These are phyloP conservation scores for Addax nasomaculatus DNA, from an alignment of 2,113 vertebrate genomes.

Conservation along the genomic window DNA sequence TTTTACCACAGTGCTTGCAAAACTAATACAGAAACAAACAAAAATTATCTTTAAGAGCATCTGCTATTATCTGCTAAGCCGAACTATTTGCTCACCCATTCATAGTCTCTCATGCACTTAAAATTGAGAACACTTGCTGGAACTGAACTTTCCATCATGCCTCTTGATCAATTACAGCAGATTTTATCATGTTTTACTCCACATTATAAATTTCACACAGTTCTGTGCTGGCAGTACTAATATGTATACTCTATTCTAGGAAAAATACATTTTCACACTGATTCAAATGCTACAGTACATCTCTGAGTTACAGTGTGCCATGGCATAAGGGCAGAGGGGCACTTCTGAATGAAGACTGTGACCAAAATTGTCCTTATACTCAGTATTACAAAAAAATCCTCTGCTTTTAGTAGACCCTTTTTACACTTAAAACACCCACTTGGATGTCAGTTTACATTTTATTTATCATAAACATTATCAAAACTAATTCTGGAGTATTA, in stretches of 20 bases:
- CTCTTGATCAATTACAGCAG: neutral
- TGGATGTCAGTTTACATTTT: neutral
- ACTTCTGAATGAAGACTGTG: neutral
- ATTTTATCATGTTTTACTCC: neutral
- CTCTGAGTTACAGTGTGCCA: neutral
- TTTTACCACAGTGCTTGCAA: neutral
- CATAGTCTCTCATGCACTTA: neutral
- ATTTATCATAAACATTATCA: neutral
- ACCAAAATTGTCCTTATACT: neutral
- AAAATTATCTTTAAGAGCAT: neutral
- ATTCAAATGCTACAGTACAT: neutral
- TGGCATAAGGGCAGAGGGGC: rapidly evolving
- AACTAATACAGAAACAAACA: neutral
- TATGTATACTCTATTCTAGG: neutral
- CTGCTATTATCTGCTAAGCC: neutral
- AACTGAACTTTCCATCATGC: neutral
- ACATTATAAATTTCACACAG: neutral
- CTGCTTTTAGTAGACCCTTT: neutral
- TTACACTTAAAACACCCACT: neutral
- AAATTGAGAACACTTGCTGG: neutral
- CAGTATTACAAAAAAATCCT: neutral
- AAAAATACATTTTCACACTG: neutral
- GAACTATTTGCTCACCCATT: neutral
- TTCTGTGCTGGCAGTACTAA: neutral
- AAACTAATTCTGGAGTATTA: neutral